These are phyloP conservation scores for Scophthalmus maximus DNA, from an alignment of 2,113 vertebrate genomes.

Conservation along the genomic window DNA sequence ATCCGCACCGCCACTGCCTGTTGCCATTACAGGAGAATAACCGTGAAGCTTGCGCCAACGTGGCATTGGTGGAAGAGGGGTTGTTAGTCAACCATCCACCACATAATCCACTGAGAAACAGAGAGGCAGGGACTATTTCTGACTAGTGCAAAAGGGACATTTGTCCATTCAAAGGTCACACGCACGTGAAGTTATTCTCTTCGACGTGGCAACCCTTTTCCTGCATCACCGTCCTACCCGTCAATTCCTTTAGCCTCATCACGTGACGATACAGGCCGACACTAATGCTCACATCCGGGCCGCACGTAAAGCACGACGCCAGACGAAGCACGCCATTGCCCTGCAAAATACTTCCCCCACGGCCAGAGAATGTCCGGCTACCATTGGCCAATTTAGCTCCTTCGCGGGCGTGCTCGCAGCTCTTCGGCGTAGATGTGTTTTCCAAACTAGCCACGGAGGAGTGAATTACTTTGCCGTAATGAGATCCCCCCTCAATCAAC, in stretches of 20 bases:
- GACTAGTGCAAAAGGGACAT: too few relatives aligned
- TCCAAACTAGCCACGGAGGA: constrained; percentile 26
- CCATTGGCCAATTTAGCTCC: constrained; percentile 30
- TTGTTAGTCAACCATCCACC: too few relatives aligned
- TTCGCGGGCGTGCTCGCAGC: constrained; percentile 23
- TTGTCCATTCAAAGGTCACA: too few relatives aligned
- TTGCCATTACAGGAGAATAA: too few relatives aligned
- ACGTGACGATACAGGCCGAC: background rate
- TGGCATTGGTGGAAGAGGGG: too few relatives aligned
- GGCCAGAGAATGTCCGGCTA: constrained; percentile 45
- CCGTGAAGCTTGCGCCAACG: too few relatives aligned
- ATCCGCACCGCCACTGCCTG: too few relatives aligned
- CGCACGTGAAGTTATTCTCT: too few relatives aligned
- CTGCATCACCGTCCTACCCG: too few relatives aligned
- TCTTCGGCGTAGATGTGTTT: constrained; percentile 8
- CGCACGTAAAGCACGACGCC: constrained; percentile 10
- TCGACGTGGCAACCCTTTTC: too few relatives aligned
- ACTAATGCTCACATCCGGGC: constrained; percentile 24
- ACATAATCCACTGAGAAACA: too few relatives aligned
- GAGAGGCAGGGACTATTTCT: too few relatives aligned
- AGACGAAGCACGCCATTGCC: constrained; percentile 36
- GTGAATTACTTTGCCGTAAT: constrained; percentile 51
- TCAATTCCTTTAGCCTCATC: constrained; percentile 29
- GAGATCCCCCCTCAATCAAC: constrained; percentile 37
- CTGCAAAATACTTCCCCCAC: constrained; percentile 27